phyloP scores from a whole-genome alignment of 2,113 vertebrate genomes.

The Rousettus leschenaultii region DNA sequence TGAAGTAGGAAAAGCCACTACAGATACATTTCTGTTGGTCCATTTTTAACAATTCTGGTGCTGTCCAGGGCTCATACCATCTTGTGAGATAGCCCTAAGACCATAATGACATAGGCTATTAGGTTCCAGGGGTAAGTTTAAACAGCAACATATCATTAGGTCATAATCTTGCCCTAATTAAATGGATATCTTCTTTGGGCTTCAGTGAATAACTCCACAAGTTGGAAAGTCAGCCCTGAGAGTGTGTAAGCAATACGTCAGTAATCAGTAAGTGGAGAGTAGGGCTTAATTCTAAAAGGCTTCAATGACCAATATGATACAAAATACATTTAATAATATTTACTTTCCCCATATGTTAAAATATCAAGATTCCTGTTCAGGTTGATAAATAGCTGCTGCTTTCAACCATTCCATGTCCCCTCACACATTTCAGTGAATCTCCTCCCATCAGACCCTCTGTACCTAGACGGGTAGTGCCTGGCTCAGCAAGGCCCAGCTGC shows the following conservation, averaged over 20 bases:
- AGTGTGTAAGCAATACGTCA: not conserved
- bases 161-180: not conserved
- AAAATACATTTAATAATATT: not conserved
- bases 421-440: not conserved
- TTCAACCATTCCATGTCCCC: not conserved
- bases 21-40: not conserved
- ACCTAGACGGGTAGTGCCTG: not conserved
- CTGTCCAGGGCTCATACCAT: not conserved
- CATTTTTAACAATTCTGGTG: not conserved
- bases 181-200: not conserved
- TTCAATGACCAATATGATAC: not conserved
- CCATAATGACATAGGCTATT: not conserved
- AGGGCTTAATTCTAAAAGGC: not conserved
- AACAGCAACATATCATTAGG: not conserved
- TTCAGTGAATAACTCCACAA: not conserved
- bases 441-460: not conserved
- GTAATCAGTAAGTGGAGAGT: not conserved
- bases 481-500: not conserved
- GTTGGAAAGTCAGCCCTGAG: not conserved
- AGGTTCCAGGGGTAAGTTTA: not conserved
- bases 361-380: not conserved
- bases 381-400: not conserved
- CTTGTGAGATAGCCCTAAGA: not conserved
- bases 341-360: not conserved
- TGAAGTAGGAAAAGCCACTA: not conserved